Evolutionary conservation across 2,797 vertebrate genomes (phyloP).

Genomic region (Pelochelys cantorii): DNA sequence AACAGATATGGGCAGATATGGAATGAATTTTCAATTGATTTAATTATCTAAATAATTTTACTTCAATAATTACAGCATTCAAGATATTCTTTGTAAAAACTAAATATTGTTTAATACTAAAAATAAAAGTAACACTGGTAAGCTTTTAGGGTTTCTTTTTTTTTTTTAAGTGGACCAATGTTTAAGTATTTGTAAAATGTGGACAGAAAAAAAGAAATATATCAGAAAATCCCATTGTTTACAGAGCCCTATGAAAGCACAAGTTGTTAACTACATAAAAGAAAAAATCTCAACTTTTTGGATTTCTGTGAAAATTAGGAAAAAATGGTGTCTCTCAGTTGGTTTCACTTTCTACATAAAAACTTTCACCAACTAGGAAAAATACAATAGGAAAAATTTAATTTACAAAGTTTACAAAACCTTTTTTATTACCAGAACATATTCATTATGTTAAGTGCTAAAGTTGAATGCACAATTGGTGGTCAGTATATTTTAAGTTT

Average conservation of each 20-base stretch:
- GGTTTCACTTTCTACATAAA: neutral
- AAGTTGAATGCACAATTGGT: neutral
- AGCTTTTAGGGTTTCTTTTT: neutral
- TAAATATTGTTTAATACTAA: slow-evolving; percentile 26
- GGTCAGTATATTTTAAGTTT: neutral
- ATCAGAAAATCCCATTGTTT: neutral
- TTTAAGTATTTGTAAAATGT: neutral
- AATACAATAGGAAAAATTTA: slow-evolving; percentile 16
- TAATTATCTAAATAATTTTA: neutral
- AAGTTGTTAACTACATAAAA: neutral
- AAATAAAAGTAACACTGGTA: slow-evolving; percentile 21
- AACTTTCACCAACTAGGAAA: neutral
- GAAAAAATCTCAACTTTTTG: slow-evolving; percentile 11
- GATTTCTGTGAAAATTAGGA: neutral
- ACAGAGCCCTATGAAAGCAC: neutral
- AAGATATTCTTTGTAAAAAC: slow-evolving; percentile 13
- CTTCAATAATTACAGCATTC: slow-evolving; percentile 18
- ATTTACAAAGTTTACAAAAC: neutral
- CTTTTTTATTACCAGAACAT: neutral
- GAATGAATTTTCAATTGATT: slow-evolving; percentile 17
- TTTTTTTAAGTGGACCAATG: neutral
- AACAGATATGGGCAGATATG: slow-evolving; percentile 25
- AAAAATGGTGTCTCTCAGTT: neutral
- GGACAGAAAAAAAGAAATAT: neutral
- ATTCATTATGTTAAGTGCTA: neutral